Evolutionary conservation across 2,797 vertebrate genomes (phyloP), one percentile per base, ranked within the genome.

Genomic region (Naso thynnoides): DNA sequence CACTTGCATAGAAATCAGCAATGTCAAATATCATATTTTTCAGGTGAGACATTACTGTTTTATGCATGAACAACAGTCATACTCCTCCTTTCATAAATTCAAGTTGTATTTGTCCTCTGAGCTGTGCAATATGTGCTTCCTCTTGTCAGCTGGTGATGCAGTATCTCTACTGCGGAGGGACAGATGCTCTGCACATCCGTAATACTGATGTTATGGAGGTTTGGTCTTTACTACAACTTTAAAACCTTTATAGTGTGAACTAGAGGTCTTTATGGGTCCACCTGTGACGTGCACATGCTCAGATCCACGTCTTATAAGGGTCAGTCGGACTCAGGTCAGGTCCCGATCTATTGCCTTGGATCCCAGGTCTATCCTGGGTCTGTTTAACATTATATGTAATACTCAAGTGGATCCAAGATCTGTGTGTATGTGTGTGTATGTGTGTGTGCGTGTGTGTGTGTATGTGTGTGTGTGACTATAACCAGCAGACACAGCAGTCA

Each of bases 131-230:
- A 9, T 59, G n/a, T 64, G 42, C 64, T 8, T 61, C 24, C 9
- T 56, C 11, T 39, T 93, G 90, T n/a, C 91, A 99, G 98, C 93
- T 99, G 88, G 97, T 99, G 85, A 99, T 99, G 98, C 98, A 98
- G 94, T 99, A 98, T 88, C 95, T 99, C 63, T 99, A 99, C 88
- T 98, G 81, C 5, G 98, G 98, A 69, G 98, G 97, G 76, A 95
- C 98, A 24, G 98, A 99, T 14, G 95, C 96, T 19, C 95, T 99
- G 82, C 95, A 98, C 91, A 97, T 99, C 88, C 96, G 98, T 85
- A 99, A 97, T 87, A 97, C 96, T 29, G 98, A 99, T 82, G 85
- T 99, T 42, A 98, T 99, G 96, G 98, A 99, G 97, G 98, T 99
- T 86, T 74, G 88, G 23, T 33, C 15, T 31, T 54, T 39, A 45